Evolutionary conservation across 2,888 invertebrate species (phyloP).

Genomic region (Alitta virens): DNA sequence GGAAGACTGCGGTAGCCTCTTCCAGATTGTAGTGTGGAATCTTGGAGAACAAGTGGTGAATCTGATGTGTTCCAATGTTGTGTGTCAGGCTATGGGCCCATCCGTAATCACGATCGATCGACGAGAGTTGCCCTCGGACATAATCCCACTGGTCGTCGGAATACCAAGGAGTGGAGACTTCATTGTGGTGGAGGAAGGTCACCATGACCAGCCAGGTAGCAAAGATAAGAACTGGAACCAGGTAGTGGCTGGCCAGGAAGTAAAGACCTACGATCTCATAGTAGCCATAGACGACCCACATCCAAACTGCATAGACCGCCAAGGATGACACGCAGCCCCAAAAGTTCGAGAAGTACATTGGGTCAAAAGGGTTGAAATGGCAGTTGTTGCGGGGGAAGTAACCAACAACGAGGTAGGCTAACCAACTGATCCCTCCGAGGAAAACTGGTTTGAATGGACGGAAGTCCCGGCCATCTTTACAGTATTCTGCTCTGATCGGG

Average conservation of each 20-base stretch:
- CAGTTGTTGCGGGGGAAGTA: slow-evolving; percentile 41
- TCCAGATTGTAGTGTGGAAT: slow-evolving; percentile 53
- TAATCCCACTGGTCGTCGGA: slow-evolving; percentile 44
- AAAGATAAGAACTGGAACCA: slow-evolving; percentile 45
- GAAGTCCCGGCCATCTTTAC: not conserved
- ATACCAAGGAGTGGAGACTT: slow-evolving; percentile 50
- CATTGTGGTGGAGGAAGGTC: slow-evolving; percentile 53
- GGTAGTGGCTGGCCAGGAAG: slow-evolving; percentile 37
- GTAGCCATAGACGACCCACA: slow-evolving; percentile 32
- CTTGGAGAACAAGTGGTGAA: slow-evolving; percentile 50
- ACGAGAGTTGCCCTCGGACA: slow-evolving; percentile 52
- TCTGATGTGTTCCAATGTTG: slow-evolving; percentile 47
- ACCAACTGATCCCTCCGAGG: slow-evolving; percentile 43
- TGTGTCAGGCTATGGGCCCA: slow-evolving; percentile 48
- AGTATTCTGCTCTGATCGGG: slow-evolving; percentile 35
- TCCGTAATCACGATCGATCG: slow-evolving; percentile 52
- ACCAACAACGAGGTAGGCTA: slow-evolving; percentile 42
- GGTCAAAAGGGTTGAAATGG: slow-evolving; percentile 39
- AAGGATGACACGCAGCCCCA: slow-evolving; percentile 32
- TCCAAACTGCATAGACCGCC: slow-evolving; percentile 30
- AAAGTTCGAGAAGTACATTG: slow-evolving; percentile 34
- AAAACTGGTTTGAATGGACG: slow-evolving; percentile 23
- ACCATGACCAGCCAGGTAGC: slow-evolving; percentile 46
- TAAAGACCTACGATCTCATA: slow-evolving; percentile 29
- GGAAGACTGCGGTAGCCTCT: slow-evolving; percentile 45